These are phyloP conservation scores for Allophyes oxyacanthae DNA, from an alignment of 2,888 invertebrate species.

Conservation along the genomic window DNA sequence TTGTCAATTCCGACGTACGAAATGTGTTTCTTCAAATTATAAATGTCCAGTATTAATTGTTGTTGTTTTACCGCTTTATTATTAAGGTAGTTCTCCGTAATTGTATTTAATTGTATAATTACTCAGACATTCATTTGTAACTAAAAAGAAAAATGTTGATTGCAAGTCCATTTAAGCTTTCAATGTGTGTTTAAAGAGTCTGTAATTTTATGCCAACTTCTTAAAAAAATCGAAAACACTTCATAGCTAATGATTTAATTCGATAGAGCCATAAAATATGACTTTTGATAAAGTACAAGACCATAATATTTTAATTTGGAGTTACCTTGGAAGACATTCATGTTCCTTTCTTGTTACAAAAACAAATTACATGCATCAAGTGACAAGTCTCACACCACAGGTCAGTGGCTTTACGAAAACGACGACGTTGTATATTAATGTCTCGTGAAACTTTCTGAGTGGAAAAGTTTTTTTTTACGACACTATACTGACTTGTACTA, in stretches of 20 bases:
- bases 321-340: constrained; percentile 27
- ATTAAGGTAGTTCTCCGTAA: constrained; percentile 15
- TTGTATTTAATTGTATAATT: constrained; percentile 33
- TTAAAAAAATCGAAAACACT: no score
- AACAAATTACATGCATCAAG: constrained; percentile 39
- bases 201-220: not conserved
- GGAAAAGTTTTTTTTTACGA: constrained; percentile 19
- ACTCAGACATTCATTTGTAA: constrained; percentile 9
- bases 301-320: constrained; percentile 30
- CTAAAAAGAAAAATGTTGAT: constrained; percentile 3
- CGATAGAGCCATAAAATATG: not conserved
- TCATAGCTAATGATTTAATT: not conserved
- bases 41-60: constrained; percentile 22
- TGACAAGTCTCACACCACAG: constrained; percentile 22
- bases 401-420: constrained; percentile 45
- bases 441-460: constrained; percentile 31
- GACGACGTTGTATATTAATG: constrained; percentile 36
- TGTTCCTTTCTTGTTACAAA: constrained; percentile 43
- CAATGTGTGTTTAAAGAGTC: no score
- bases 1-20: constrained; percentile 39
- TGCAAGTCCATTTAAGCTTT: not conserved
- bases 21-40: constrained; percentile 34
- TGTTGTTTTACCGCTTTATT: constrained; percentile 31
- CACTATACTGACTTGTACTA: not conserved
- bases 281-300: not conserved